Evolutionary conservation across 2,113 vertebrate species (phyloP).

Genomic region (Nesogale talazaci): DNA sequence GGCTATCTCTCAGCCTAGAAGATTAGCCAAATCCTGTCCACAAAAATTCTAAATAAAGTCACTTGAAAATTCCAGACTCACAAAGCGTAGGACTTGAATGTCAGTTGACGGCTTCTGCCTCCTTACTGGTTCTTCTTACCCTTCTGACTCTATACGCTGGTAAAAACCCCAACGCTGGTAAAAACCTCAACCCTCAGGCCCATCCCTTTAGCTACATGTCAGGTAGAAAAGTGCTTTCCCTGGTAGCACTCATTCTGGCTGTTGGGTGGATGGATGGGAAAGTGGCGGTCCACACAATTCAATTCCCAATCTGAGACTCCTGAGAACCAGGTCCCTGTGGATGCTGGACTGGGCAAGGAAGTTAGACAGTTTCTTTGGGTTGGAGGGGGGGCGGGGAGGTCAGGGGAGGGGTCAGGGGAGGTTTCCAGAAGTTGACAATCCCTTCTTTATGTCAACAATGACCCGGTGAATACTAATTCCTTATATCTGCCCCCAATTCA

Average conservation of each 20-base stretch:
- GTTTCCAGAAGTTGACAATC: no score
- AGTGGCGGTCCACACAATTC: neutral
- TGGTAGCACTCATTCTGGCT: neutral
- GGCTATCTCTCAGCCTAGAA: neutral
- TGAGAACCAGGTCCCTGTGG: neutral
- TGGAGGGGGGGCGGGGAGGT: no score
- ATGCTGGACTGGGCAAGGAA: neutral
- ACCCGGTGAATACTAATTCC: neutral
- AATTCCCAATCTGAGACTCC: neutral
- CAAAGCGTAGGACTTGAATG: neutral
- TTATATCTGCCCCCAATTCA: neutral
- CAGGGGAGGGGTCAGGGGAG: no score
- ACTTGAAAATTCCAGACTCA: neutral
- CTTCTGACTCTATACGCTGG: neutral
- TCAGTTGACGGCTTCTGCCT: rapidly evolving
- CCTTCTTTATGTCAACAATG: no score
- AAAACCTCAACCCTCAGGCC: neutral
- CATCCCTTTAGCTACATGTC: neutral
- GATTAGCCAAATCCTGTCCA: neutral
- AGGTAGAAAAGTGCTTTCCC: no score
- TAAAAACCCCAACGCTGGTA: neutral
- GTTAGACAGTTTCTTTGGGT: neutral
- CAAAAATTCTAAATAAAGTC: neutral
- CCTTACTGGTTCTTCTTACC: neutral
- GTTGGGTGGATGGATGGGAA: no score